A percentile compares a stretch with the other conserved stretches of the same genome.
Evolutionary conservation across 1,140 invertebrate species (phyloP).

Genomic region (Steinernema feltiae): DNA sequence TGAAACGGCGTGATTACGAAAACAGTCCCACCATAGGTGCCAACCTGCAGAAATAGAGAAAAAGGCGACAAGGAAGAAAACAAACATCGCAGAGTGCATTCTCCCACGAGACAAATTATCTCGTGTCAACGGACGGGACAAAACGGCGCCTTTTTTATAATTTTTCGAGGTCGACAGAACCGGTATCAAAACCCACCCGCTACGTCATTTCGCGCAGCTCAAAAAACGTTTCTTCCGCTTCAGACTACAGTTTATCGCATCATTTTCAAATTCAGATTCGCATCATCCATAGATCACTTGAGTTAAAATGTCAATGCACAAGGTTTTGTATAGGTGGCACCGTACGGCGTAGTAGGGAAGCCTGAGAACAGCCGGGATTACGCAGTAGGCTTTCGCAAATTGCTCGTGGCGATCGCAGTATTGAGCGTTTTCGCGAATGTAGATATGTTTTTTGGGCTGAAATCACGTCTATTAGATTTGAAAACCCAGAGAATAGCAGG

Average conservation of each 20-base stretch:
- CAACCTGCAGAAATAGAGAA: background rate
- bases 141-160: conserved; percentile 11
- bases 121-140: background rate
- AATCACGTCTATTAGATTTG: too few relatives aligned
- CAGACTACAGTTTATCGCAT: too few relatives aligned
- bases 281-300: conserved; percentile 33
- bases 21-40: background rate
- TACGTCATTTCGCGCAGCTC: background rate
- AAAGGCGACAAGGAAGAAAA: conserved; percentile 1
- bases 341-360: background rate
- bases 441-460: background rate
- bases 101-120: background rate
- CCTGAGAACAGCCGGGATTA: background rate
- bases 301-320: conserved; percentile 29
- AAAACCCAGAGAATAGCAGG: too few relatives aligned
- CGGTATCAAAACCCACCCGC: background rate
- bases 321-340: background rate
- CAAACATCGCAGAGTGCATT: background rate
- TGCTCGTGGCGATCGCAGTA: background rate
- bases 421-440: background rate
- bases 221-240: conserved; percentile 13
- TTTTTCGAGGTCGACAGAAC: conserved; percentile 18
- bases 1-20: background rate
- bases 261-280: too few relatives aligned
- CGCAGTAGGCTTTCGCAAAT: background rate